Percentiles rank a stretch among this genome's conserved stretches.
Evolutionary conservation across 2,113 vertebrate genomes (phyloP).

Genomic region (Cinclus cinclus): DNA sequence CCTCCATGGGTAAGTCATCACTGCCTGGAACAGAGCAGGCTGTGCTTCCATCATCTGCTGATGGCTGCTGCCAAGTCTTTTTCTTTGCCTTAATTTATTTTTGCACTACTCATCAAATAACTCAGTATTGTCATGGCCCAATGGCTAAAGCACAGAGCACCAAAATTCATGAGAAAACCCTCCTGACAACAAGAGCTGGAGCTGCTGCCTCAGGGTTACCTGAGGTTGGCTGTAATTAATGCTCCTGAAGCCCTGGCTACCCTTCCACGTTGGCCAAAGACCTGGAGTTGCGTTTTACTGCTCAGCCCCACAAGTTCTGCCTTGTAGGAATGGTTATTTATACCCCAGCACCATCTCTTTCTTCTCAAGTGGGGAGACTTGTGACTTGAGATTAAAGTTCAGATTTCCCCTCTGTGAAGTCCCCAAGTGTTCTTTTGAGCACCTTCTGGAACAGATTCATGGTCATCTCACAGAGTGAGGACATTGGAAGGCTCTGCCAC

Average conservation of each 20-base stretch:
- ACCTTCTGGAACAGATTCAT: slow-evolving; percentile 10
- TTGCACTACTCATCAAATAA: not conserved
- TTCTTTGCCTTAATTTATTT: not conserved
- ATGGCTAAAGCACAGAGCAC: not conserved
- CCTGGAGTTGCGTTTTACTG: not conserved
- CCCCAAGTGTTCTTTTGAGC: not conserved
- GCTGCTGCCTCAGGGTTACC: not conserved
- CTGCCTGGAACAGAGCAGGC: not conserved
- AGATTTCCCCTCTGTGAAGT: not conserved
- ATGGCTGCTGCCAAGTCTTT: not conserved
- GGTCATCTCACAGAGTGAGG: slow-evolving; percentile 1
- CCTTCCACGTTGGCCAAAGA: not conserved
- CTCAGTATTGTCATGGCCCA: not conserved
- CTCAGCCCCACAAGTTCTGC: not conserved
- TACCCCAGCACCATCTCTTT: not conserved
- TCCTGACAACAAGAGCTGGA: not conserved
- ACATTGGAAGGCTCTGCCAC: slow-evolving; percentile 35
- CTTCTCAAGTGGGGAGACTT: not conserved
- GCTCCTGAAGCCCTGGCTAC: not conserved
- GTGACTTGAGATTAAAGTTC: not conserved
- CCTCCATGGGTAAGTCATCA: not conserved
- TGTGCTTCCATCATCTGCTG: not conserved
- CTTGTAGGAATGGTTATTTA: not conserved
- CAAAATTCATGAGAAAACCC: not conserved
- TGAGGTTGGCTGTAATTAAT: not conserved